Percentiles rank a stretch among this genome's conserved stretches.
phyloP scores from a whole-genome alignment of 2,113 vertebrate species.

The Eulemur rufifrons region DNA sequence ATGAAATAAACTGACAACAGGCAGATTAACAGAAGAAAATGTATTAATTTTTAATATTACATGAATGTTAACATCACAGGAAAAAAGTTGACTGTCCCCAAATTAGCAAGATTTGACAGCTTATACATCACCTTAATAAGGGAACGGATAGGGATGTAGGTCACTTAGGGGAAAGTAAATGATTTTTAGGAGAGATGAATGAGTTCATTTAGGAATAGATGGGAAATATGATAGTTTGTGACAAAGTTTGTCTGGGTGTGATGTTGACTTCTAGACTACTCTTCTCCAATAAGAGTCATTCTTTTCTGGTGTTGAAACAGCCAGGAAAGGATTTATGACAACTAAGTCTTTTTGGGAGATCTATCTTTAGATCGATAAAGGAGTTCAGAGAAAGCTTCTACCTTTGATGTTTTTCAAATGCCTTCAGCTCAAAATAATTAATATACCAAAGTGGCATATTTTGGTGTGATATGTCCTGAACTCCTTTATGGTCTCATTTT shows the following conservation, averaged over 20 bases:
- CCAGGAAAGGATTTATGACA: background rate
- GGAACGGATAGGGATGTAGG: rapidly evolving
- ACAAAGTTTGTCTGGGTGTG: background rate
- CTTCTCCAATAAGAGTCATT: background rate
- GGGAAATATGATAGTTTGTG: background rate
- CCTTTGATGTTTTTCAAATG: background rate
- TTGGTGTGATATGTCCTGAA: background rate
- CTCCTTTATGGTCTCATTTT: background rate
- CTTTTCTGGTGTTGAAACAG: background rate
- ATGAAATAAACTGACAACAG: background rate
- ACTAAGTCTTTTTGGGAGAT: background rate
- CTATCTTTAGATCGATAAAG: background rate
- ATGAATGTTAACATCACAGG: background rate
- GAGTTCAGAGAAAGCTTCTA: background rate
- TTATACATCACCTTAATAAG: background rate
- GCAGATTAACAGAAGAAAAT: background rate
- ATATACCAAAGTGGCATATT: background rate
- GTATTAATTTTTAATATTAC: background rate
- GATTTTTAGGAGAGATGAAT: background rate
- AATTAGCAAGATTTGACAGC: background rate
- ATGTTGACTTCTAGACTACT: background rate
- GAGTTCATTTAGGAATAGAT: background rate
- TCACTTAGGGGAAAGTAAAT: background rate
- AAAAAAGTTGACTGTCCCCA: background rate
- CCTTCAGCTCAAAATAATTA: background rate